Evolutionary conservation across 2,113 vertebrate genomes (phyloP).

Genomic region (Pogonocichla stellata): DNA sequence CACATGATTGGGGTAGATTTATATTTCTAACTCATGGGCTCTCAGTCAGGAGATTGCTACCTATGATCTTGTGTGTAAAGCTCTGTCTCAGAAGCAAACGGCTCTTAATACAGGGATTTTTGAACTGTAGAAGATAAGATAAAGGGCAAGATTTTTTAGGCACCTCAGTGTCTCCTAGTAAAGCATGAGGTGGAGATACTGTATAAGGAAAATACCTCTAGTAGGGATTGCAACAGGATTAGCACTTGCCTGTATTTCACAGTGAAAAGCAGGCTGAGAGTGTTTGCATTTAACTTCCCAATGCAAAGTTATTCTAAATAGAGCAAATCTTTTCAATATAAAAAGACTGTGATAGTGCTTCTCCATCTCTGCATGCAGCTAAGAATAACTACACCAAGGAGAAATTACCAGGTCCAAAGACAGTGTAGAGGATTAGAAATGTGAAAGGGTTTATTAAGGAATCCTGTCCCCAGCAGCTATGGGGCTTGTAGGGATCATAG

Average conservation of each 20-base stretch:
- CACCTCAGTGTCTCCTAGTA: neutral
- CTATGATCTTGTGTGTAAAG: neutral
- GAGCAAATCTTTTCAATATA: neutral
- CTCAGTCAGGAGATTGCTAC: neutral
- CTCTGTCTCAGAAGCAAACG: neutral
- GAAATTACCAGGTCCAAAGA: neutral
- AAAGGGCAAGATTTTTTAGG: neutral
- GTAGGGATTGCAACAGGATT: neutral
- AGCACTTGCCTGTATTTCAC: neutral
- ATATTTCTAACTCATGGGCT: neutral
- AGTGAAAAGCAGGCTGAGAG: neutral
- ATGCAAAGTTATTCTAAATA: neutral
- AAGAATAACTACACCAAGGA: neutral
- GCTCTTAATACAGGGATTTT: neutral
- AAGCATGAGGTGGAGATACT: neutral
- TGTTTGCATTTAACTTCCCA: neutral
- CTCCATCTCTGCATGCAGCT: neutral
- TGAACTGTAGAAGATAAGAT: neutral
- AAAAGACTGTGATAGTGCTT: neutral
- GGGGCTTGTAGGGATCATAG: neutral
- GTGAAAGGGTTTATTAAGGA: neutral
- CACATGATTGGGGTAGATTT: accelerated
- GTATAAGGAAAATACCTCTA: neutral
- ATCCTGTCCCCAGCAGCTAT: neutral
- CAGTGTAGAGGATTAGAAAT: neutral